Evolutionary conservation across 2,797 vertebrate genomes (phyloP), one percentile per base, ranked within the genome.

Genomic region (Channa striata): DNA sequence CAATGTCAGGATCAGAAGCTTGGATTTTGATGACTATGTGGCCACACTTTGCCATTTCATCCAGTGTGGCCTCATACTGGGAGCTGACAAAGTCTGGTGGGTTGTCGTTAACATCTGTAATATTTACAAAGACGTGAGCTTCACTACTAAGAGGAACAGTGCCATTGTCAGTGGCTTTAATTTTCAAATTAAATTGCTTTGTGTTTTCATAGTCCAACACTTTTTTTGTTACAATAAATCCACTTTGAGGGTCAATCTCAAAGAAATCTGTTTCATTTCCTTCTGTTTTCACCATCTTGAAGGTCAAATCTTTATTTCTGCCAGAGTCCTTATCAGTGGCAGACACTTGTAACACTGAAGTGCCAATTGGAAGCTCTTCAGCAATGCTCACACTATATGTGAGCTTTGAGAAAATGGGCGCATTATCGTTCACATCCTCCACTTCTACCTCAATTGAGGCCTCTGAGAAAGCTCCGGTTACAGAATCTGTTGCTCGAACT

Each of bases 1-100:
- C 90, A 0, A 90, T 92, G 25, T 99, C 98, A 0, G 95, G 94
- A 71, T 99, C 98, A 57, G 96, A 95, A n/a, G 96, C 98, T 79
- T 99, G 97, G 51, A 99, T 96, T 92, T 96, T 99, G 68, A 99
- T 93, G 59, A 99, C 96, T 0, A 98, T 93, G 74, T 99, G 97
- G 21, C 97, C 97, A 58, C 98, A 99, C 0, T 93, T 97, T 12
- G 97, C 97, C 93, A 95, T 93, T 91, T 99, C 96, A 37, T 97
- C 96, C 48, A 99, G 90, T 13, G 93, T 95, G 50, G 96, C 95
- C 67, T 95, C 93, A 37, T 97, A 99, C n/a, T 94, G 94, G 47
- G 95, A 81, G 76, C 93, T 94, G 23, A 91, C 94, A 78, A 99
- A 99, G 84, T 94, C 91, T 0, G 98, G 97, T 21, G 97, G 95